Evolutionary conservation across 2,113 vertebrate species (phyloP).

Genomic region (Gavialis gangeticus): DNA sequence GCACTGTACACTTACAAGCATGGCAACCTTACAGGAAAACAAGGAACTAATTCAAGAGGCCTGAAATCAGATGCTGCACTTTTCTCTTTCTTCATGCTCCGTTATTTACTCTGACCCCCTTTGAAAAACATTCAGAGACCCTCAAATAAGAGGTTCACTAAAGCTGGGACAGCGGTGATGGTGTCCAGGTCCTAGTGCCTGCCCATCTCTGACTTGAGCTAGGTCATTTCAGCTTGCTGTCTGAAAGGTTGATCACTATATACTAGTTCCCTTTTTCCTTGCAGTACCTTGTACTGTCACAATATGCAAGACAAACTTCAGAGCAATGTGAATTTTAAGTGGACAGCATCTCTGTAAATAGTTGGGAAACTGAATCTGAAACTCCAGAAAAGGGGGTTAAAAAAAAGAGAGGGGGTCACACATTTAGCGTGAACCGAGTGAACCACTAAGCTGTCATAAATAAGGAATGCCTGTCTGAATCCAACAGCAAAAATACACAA

Average conservation of each 20-base stretch:
- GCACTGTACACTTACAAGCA: background rate
- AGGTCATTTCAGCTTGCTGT: no score
- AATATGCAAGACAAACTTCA: background rate
- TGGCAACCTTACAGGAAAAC: background rate
- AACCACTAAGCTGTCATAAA: no score
- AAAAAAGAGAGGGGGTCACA: no score
- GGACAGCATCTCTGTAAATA: background rate
- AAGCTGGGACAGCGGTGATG: no score
- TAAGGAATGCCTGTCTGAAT: no score
- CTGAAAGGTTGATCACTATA: no score
- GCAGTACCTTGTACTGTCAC: background rate
- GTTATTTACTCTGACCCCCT: rapidly evolving
- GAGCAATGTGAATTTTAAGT: background rate
- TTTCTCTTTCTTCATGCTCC: background rate
- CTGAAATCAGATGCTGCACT: no score
- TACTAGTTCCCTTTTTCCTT: no score
- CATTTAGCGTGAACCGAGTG: no score
- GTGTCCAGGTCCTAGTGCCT: no score
- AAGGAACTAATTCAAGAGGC: rapidly evolving
- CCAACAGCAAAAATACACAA: no score
- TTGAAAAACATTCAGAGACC: rapidly evolving
- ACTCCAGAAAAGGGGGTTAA: background rate
- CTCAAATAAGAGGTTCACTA: background rate
- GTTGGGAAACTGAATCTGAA: background rate
- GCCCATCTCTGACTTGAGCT: no score